These are phyloP conservation scores for Tethya wilhelma DNA, from an alignment of 37 sponge, comb jelly and placozoan species.

Conservation along the genomic window DNA sequence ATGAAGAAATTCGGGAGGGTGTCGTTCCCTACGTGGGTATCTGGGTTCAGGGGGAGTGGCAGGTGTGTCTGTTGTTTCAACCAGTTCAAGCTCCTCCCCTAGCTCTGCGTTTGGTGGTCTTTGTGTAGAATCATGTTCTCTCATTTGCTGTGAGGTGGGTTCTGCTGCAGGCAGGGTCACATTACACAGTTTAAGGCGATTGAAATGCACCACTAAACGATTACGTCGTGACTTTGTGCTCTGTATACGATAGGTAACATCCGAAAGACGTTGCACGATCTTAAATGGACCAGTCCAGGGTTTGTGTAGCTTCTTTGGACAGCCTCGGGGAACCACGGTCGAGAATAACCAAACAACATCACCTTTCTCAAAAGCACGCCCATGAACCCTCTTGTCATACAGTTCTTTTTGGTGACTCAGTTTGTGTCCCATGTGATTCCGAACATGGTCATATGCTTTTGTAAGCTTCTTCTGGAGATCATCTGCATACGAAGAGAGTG, in stretches of 20 bases:
- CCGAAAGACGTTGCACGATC: neutral
- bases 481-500: neutral
- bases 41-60: neutral
- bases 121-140: neutral
- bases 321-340: neutral
- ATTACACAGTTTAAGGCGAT: slow-evolving; percentile 13
- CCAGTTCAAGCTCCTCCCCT: neutral
- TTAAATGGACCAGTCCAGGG: slow-evolving; percentile 20
- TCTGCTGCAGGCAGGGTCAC: neutral
- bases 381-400: slow-evolving; percentile 7
- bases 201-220: slow-evolving; percentile 13
- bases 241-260: slow-evolving; percentile 6
- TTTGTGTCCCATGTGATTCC: neutral
- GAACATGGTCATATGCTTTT: neutral
- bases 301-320: neutral
- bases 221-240: neutral
- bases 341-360: slow-evolving; percentile 22
- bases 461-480: neutral
- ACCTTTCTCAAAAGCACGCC: neutral
- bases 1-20: neutral
- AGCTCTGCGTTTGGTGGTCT: neutral
- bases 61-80: neutral
- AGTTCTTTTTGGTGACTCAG: slow-evolving; percentile 5
- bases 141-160: neutral
- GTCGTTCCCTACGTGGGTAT: neutral